Percentiles rank a stretch among this genome's conserved stretches.
These are phyloP conservation scores for Drosophila murphyi DNA, from an alignment of 1,140 invertebrate genomes.

Conservation along the genomic window DNA sequence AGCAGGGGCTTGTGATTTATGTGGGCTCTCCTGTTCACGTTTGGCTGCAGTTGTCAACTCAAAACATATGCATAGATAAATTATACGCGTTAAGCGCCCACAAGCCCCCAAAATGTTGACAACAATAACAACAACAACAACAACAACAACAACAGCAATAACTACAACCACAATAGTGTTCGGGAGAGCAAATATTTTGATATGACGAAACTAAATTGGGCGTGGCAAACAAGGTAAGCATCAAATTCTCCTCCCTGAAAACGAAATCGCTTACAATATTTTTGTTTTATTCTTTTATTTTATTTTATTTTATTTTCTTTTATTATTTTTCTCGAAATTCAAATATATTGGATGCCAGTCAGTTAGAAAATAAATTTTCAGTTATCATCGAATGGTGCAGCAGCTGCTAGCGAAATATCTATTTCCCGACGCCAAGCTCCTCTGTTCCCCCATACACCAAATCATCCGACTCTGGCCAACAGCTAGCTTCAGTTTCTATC, in stretches of 20 bases:
- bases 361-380: conserved; percentile 61
- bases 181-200: conserved; percentile 65
- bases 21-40: conserved; percentile 51
- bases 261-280: conserved; percentile 40
- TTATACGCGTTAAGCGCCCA: conserved; percentile 77
- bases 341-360: conserved; percentile 56
- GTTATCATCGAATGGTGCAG: conserved; percentile 46
- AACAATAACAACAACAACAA: conserved; percentile 38
- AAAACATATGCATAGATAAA: conserved; percentile 82
- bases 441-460: background rate
- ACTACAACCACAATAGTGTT: background rate
- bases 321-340: conserved; percentile 6
- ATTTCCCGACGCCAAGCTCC: background rate
- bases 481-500: conserved; percentile 28
- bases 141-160: conserved; percentile 21
- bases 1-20: conserved; percentile 63
- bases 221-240: conserved; percentile 50
- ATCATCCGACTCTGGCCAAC: conserved; percentile 6
- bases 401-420: conserved; percentile 44
- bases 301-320: conserved; percentile 5
- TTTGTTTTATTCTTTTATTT: conserved; percentile 17
- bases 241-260: conserved; percentile 8
- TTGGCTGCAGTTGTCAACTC: conserved; percentile 66
- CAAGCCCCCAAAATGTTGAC: conserved; percentile 54
- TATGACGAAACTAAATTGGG: conserved; percentile 76